Base-by-base conservation (phyloP, 2,888 invertebrate genomes). In the Dynastes hyllus region DNA sequence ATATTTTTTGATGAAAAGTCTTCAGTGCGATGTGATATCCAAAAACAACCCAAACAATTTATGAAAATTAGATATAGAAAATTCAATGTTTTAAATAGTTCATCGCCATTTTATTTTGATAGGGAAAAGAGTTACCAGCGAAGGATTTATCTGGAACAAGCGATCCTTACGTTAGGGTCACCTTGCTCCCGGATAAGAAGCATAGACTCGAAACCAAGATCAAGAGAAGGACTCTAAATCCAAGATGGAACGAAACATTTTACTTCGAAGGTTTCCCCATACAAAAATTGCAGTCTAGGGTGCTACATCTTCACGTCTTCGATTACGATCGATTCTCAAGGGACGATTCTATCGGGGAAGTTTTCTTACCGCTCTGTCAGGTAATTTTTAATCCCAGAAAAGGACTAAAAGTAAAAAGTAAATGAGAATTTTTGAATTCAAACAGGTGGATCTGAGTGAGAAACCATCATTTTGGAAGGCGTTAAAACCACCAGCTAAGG, bases 391-490 rank as follows among this genome's bases (percentile, higher is more conserved):
- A 8, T n/a, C 51, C 29, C 5, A 13, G 51, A 11, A 53, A 22
- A 3, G 4, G 11, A 11, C 5, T 9, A 8, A 2, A 11, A 8
- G 11, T 37, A 37, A 3, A 37, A 9, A 8, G 45, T 32, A 32
- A 32, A 37, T 6, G 6, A 5, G 3, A 37, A 37, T 37, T 45
- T 45, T 45, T 8, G 9, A 8, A 45, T 8, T 9, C 45, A 2
- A 32, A 32, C 90, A 96, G 96, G 96, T 97, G 86, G 97, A 97
- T 87, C 91, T 97, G 82, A 96, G 96, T 85, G 95, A 96, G 89
- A 97, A 97, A 88, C 97, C 97, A 6, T 94, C 96, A n/a, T 97
- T 97, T 90, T 97, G 97, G 97, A 97, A 97, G 88, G 95, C 97
- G 0, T 91, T 97, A 80, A 96, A 97, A 88, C 97, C 97, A 0